Conservation (phyloP, 1,140 invertebrate species). For the Drosophila micromelanica region DNA sequence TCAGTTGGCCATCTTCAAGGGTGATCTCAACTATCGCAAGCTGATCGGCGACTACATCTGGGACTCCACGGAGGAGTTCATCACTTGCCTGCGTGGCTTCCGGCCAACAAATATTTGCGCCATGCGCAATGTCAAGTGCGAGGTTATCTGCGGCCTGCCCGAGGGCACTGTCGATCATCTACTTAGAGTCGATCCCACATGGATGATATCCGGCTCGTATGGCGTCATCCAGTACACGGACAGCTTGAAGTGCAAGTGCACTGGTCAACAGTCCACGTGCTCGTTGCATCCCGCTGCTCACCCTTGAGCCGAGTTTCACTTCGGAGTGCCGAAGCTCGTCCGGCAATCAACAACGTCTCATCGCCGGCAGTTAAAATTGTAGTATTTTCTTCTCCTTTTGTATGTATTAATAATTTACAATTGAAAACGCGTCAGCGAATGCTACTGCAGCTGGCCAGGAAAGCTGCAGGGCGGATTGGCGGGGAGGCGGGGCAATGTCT, state of each 20-base stretch:
- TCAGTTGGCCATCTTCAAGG: conserved; percentile 95
- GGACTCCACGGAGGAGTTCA: conserved; percentile 89
- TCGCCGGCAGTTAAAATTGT: conserved; percentile 22
- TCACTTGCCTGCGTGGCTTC: conserved; percentile 91
- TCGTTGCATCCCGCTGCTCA: not conserved
- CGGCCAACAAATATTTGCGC: conserved; percentile 91
- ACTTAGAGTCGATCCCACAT: conserved; percentile 88
- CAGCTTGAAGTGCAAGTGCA: conserved; percentile 60
- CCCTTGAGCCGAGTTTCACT: not conserved
- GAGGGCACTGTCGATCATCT: conserved; percentile 87
- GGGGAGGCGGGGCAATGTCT: conserved; percentile 36
- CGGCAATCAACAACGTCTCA: conserved; percentile 31
- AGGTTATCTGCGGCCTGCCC: conserved; percentile 92
- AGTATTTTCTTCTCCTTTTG: not conserved
- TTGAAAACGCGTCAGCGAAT: conserved; percentile 4
- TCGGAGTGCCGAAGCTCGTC: not conserved
- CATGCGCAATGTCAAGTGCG: conserved; percentile 95
- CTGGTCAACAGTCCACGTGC: not conserved
- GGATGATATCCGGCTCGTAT: conserved; percentile 95
- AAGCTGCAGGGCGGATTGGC: not conserved
- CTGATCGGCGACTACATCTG: conserved; percentile 95
- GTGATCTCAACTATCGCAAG: conserved; percentile 98
- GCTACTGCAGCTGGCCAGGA: conserved; percentile 15
- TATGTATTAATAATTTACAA: conserved; percentile 19
- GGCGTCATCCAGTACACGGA: conserved; percentile 85